Conservation (phyloP, 2,113 vertebrate genomes). For the Monopterus albus region DNA sequence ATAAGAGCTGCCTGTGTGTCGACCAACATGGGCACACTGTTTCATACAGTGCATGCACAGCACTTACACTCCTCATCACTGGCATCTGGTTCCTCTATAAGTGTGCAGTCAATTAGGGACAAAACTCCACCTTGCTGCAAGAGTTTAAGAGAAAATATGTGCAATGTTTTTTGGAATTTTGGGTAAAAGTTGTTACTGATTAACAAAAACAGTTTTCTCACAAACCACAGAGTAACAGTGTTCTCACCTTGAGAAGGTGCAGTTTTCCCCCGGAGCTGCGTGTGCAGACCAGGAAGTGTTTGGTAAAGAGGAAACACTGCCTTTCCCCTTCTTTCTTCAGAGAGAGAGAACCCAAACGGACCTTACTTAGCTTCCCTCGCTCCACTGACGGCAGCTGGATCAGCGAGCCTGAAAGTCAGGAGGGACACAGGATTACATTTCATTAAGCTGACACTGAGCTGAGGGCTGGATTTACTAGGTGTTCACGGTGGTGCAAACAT, state of each 20-base stretch:
- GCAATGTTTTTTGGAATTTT: not conserved
- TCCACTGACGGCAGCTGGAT: conserved; percentile 98
- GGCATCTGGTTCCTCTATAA: conserved; percentile 93
- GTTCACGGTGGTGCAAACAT: conserved; percentile 9
- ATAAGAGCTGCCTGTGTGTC: conserved; percentile 8
- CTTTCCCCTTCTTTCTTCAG: conserved; percentile 98
- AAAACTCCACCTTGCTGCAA: conserved; percentile 95
- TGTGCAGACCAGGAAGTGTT: conserved; percentile 98
- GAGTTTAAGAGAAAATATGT: conserved; percentile 47
- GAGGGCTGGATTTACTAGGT: conserved; percentile 13
- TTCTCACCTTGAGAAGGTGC: conserved; percentile 93
- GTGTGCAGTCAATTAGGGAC: conserved; percentile 94
- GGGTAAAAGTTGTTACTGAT: not conserved
- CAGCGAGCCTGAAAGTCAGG: conserved; percentile 88
- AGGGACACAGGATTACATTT: conserved; percentile 38
- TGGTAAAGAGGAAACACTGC: conserved; percentile 98
- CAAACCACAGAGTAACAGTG: not conserved
- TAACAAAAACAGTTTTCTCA: not conserved
- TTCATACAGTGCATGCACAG: not conserved
- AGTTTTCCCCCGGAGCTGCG: conserved; percentile 98
- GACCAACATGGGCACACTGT: not conserved
- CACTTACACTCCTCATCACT: conserved; percentile 95
- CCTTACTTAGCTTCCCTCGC: conserved; percentile 95
- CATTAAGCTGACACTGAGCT: conserved; percentile 36
- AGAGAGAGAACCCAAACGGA: conserved; percentile 94